Percentiles rank a stretch among this genome's conserved stretches.
phyloP scores from a whole-genome alignment of 2,888 invertebrate species.

The Hipparchia semele region DNA sequence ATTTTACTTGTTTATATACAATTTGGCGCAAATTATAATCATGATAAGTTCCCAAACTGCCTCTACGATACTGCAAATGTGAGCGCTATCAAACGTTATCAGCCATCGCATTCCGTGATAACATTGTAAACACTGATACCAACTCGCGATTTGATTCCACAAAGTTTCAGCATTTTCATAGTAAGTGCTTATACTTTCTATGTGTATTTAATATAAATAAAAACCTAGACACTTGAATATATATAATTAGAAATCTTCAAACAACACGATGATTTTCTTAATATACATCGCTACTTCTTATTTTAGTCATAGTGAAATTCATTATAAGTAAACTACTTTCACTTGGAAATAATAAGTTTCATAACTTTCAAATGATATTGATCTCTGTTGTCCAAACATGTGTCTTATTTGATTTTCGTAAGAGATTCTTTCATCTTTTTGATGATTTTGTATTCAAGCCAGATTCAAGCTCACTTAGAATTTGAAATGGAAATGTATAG shows the following conservation, averaged over 20 bases:
- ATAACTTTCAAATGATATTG: too few relatives aligned
- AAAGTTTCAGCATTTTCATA: not conserved
- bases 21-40: not conserved
- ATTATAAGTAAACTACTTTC: too few relatives aligned
- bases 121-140: conserved; percentile 61
- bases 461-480: too few relatives aligned
- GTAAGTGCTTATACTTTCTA: not conserved
- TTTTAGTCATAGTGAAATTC: not conserved
- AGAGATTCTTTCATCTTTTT: too few relatives aligned
- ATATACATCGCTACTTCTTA: not conserved
- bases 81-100: conserved; percentile 48
- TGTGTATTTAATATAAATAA: not conserved
- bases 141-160: conserved; percentile 33
- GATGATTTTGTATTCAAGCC: too few relatives aligned
- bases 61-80: conserved; percentile 12
- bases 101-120: conserved; percentile 58
- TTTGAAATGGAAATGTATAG: too few relatives aligned
- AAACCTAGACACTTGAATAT: too few relatives aligned
- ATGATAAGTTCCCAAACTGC: not conserved
- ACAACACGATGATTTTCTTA: not conserved
- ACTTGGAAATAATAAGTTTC: too few relatives aligned
- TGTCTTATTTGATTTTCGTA: not conserved
- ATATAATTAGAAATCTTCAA: not conserved
- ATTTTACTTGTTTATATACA: not conserved
- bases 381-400: not conserved